Evolutionary conservation across 2,797 vertebrate genomes (phyloP).

Genomic region (Oreortyx pictus): DNA sequence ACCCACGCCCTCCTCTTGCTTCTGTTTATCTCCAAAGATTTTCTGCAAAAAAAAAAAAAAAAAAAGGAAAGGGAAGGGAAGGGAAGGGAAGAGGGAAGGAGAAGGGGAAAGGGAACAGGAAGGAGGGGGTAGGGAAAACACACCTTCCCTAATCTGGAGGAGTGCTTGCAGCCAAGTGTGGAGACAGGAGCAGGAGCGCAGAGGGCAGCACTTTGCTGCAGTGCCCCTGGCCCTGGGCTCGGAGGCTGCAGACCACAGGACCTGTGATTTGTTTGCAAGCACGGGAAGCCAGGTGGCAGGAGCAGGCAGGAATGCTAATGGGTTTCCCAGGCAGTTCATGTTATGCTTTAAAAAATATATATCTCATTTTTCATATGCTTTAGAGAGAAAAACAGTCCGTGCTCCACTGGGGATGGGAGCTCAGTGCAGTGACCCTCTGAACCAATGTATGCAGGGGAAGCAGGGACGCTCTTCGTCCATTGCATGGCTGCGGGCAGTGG

Average conservation of each 20-base stretch:
- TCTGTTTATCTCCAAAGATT: constrained; percentile 39
- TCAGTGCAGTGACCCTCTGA: neutral
- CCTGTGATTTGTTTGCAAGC: neutral
- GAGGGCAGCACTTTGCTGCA: neutral
- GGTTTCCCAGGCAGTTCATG: constrained; percentile 70
- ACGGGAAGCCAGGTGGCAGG: constrained; percentile 56
- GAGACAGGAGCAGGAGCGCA: neutral
- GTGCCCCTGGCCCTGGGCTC: neutral
- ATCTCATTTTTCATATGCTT: constrained; percentile 47
- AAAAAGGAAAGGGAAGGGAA: too few species aligned
- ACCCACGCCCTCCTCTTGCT: constrained; percentile 36
- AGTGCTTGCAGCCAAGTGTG: rapidly evolving
- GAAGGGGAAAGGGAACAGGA: too few species aligned
- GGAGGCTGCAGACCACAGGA: neutral
- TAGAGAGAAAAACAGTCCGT: neutral
- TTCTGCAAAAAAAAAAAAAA: neutral
- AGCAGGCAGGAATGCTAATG: constrained; percentile 62
- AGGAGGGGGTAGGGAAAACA: too few species aligned
- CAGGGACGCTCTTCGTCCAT: neutral
- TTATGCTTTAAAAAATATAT: too few species aligned
- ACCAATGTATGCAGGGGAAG: neutral
- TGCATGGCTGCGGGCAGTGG: neutral
- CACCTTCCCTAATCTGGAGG: neutral
- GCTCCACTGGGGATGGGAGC: neutral
- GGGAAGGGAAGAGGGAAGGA: too few species aligned